Base-by-base conservation (phyloP, 2,888 invertebrate species). In the Folsomia candida region DNA sequence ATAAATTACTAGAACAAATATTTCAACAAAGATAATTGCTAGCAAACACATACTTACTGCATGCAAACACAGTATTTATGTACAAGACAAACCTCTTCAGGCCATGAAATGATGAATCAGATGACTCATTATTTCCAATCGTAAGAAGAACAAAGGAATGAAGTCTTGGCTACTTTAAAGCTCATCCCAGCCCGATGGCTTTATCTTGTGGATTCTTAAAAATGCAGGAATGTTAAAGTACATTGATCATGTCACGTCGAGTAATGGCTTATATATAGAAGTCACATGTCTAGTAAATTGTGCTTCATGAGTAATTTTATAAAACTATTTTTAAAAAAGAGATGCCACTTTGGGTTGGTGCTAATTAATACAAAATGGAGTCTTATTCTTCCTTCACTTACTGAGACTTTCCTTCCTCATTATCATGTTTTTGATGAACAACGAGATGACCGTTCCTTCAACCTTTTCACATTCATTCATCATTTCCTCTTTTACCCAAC, bases 341-440 rank as follows among this genome's bases (percentile, higher is more conserved):
- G 25, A 26, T 24, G 57, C 18, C 37, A 14, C n/a, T 20, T 22
- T 51, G 18, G 29, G 51, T 14, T 65, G 69, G 73, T 73, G 73
- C 65, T 60, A 73, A 73, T 73, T 70, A 54, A 58, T 59, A 27
- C 51, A 73, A 73, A 73, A 68, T 73, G 67, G 68, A 72, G 58
- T 26, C 73, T 73, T 62, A 63, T 73, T 73, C 73, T 65, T 70
- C 68, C 68, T 69, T 68, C 37, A 37, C 14, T 37, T 37, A 9
- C 37, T 37, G 6, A 37, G n/a, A 69, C 66, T 65, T 18, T 26
- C 59, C 26, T 18, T 59, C 26, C 59, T 11, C 25, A 11, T 59
- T 11, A 59, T 59, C 25, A 59, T 59, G 24, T 6, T 59, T 14
- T 2, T 59, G 59, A 24, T 14, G 20, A 59, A 59, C 26, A 59